These are phyloP conservation scores for Phrynocephalus guinanensis DNA, from an alignment of 2,797 vertebrate genomes.

Conservation along the genomic window DNA sequence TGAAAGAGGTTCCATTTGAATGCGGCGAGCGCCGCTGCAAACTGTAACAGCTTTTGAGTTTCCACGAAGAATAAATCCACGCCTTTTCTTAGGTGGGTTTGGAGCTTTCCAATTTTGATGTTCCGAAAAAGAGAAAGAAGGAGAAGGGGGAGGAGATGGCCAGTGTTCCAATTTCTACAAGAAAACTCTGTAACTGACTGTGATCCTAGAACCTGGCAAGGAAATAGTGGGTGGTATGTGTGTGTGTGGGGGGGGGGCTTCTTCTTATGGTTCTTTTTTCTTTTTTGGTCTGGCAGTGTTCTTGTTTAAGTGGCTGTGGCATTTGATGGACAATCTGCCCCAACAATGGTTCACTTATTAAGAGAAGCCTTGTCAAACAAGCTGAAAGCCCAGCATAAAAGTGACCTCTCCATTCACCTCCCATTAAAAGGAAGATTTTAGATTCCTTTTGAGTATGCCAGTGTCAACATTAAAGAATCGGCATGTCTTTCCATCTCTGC, in stretches of 20 bases:
- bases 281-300: conserved; percentile 59
- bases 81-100: not conserved
- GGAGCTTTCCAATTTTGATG: not conserved
- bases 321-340: conserved; percentile 68
- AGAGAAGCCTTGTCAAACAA: conserved; percentile 70
- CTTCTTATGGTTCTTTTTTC: too few relatives aligned
- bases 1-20: conserved; percentile 49
- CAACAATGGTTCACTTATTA: conserved; percentile 68
- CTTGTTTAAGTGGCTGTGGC: conserved; percentile 45
- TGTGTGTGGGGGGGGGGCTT: too few relatives aligned
- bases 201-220: not conserved
- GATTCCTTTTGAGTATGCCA: conserved; percentile 64
- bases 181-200: conserved; percentile 14
- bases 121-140: not conserved
- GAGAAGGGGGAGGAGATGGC: not conserved
- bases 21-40: not conserved
- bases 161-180: not conserved
- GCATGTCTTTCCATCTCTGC: conserved; percentile 71
- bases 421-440: conserved; percentile 74
- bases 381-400: conserved; percentile 66
- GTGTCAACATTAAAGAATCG: conserved; percentile 70
- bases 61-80: conserved; percentile 49
- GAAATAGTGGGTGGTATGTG: conserved; percentile 14
- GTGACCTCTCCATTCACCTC: conserved; percentile 67
- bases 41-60: conserved; percentile 47